Evolutionary conservation across 2,113 vertebrate species (phyloP).

Genomic region (Petroica traversi): DNA sequence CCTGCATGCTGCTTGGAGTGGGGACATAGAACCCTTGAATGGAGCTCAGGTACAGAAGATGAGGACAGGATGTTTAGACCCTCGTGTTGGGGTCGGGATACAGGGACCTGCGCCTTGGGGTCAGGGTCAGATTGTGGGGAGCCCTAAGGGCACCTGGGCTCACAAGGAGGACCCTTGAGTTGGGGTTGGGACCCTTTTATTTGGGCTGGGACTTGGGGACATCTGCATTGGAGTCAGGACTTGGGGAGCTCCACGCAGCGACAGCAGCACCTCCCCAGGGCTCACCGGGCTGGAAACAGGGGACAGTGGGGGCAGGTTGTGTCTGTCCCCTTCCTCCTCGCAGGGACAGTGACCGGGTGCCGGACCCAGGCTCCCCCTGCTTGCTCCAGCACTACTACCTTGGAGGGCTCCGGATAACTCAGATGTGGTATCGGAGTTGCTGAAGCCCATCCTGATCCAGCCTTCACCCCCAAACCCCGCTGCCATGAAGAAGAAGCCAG

Average conservation of each 20-base stretch:
- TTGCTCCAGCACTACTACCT: not conserved
- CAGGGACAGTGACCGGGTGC: not conserved
- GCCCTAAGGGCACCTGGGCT: not conserved
- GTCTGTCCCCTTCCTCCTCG: not conserved
- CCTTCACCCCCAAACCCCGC: accelerated
- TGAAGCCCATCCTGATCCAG: not conserved
- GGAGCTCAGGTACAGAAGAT: not conserved
- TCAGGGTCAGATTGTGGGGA: not conserved
- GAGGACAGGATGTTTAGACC: not conserved
- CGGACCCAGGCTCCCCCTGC: not conserved
- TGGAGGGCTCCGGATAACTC: not conserved
- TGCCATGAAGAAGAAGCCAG: constrained; percentile 67
- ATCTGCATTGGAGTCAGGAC: not conserved
- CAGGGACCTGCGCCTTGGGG: not conserved
- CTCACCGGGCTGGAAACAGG: not conserved
- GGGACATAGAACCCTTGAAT: accelerated
- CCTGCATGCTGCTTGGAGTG: not conserved
- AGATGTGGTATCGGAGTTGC: not conserved
- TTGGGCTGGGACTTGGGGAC: not conserved
- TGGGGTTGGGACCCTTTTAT: not conserved
- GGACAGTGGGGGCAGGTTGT: not conserved
- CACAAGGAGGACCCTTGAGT: not conserved
- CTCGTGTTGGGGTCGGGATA: not conserved
- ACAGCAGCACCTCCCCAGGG: accelerated
- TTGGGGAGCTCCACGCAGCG: accelerated